Base-by-base conservation (phyloP, 2,888 invertebrate genomes). In the Orthosia gothica region DNA sequence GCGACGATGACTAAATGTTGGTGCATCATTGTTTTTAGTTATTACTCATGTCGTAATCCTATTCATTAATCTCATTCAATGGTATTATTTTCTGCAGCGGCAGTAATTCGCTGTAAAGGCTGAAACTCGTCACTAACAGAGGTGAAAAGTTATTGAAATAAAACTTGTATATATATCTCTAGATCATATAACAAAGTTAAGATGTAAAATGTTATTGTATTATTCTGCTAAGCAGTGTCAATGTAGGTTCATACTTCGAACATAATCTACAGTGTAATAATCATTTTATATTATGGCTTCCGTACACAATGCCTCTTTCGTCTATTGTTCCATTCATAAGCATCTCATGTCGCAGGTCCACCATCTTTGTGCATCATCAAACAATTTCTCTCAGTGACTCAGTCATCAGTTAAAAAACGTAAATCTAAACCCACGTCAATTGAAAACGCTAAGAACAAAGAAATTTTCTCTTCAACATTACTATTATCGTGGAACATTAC, bases 1-100 rank as follows among this genome's bases (percentile, higher is more conserved):
- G 70, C 32, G 57, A 59, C 45, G 65, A 63, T 84, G 82, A 84
- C 75, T 79, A 76, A 80, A 82, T 61, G 78, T 64, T 67, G 65
- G 57, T 76, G 82, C 82, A 82, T 82, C 82, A 82, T 82, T 84
- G 83, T 82, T 82, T 81, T 83, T 76, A 72, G 57, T 82, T 63
- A 74, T 84, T 84, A 84, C 74, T 76, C 82, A 82, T 74, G 70
- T 70, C 61, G 64, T 81, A 75, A 78, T 81, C 66, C 72, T 70
- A 70, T 81, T 81, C 78, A 77, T 81, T 83, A 78, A 83, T 81
- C 73, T 74, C 49, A 75, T 82, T 72, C 67, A 75, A 74, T 75
- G 58, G n/a, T 49, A 58, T 72, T 70, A 81, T 59, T 70, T 54
- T 54, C 52, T 67, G 58, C 59, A 74, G 55, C 49, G 16, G 62